Evolutionary conservation across 2,888 invertebrate species (phyloP).

Genomic region (Serripes groenlandicus): DNA sequence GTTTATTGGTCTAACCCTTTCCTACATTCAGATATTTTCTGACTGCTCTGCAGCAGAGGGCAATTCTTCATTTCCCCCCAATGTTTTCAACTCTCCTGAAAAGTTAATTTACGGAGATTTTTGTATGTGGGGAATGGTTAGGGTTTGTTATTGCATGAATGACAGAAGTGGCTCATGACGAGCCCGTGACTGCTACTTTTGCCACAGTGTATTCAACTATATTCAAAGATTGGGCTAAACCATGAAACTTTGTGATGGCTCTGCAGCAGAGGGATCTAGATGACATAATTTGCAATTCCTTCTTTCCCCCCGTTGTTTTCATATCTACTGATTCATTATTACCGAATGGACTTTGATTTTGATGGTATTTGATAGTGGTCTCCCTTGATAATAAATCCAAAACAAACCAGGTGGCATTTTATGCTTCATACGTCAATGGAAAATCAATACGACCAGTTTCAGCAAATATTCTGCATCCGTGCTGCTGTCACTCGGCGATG

Average conservation of each 20-base stretch:
- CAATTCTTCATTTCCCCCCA: background rate
- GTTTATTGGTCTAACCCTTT: background rate
- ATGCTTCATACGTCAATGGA: background rate
- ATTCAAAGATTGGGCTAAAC: background rate
- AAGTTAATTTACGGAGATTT: background rate
- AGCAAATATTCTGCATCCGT: slow-evolving; percentile 13
- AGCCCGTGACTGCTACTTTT: too few species aligned
- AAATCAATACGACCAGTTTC: slow-evolving; percentile 15
- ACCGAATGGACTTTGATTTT: background rate
- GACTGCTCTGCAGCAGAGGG: background rate
- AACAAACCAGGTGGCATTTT: slow-evolving; percentile 17
- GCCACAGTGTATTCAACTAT: background rate
- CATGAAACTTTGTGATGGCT: background rate
- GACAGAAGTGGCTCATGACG: too few species aligned
- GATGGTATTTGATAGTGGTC: background rate
- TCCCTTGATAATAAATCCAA: slow-evolving; percentile 9
- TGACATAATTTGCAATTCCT: background rate
- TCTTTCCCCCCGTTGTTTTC: too few species aligned
- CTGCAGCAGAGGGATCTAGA: background rate
- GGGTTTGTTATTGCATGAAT: background rate
- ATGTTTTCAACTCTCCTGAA: background rate
- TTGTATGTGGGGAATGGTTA: background rate
- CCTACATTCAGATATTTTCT: background rate
- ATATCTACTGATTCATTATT: background rate
- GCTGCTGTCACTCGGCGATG: slow-evolving; percentile 12